These are phyloP conservation scores for Erebia aethiops DNA, from an alignment of 2,888 invertebrate genomes.

Conservation along the genomic window DNA sequence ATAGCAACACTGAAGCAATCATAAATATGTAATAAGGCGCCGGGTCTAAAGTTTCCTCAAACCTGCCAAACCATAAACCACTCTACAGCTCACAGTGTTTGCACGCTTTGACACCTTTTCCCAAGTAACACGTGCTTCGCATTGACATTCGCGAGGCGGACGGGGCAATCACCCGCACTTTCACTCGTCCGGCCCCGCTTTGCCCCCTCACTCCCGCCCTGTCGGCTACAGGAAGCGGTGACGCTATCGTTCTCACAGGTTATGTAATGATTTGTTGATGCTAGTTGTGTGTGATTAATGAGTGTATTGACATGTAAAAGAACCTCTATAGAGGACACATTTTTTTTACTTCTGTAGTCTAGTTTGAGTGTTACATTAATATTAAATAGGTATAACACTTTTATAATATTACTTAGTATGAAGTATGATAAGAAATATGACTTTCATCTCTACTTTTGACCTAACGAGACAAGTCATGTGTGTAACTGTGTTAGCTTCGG, in stretches of 20 bases:
- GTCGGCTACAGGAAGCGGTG: slow-evolving; percentile 15
- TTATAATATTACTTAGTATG: too few species aligned
- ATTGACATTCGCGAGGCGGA: slow-evolving; percentile 51
- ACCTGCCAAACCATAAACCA: slow-evolving; percentile 13
- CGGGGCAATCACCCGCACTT: slow-evolving; percentile 32
- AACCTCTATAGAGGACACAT: background rate
- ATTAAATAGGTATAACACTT: too few species aligned
- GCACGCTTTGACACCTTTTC: slow-evolving; percentile 28
- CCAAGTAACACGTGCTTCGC: slow-evolving; percentile 41
- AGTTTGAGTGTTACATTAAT: background rate
- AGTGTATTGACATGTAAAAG: background rate
- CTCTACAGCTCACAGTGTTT: slow-evolving; percentile 1
- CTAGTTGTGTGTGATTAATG: background rate
- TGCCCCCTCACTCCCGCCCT: slow-evolving; percentile 16
- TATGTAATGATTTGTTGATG: slow-evolving; percentile 12
- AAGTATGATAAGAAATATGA: too few species aligned
- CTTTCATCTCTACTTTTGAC: too few species aligned
- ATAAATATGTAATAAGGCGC: background rate
- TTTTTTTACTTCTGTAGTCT: background rate
- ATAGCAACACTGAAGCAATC: too few species aligned
- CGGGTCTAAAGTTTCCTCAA: background rate
- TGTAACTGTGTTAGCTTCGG: too few species aligned
- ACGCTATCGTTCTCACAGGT: slow-evolving; percentile 13
- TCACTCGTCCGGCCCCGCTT: slow-evolving; percentile 39
- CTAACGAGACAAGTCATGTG: too few species aligned